Evolutionary conservation across 2,797 vertebrate species (phyloP), one percentile per base, ranked within the genome.

Genomic region (Phoebastria nigripes): DNA sequence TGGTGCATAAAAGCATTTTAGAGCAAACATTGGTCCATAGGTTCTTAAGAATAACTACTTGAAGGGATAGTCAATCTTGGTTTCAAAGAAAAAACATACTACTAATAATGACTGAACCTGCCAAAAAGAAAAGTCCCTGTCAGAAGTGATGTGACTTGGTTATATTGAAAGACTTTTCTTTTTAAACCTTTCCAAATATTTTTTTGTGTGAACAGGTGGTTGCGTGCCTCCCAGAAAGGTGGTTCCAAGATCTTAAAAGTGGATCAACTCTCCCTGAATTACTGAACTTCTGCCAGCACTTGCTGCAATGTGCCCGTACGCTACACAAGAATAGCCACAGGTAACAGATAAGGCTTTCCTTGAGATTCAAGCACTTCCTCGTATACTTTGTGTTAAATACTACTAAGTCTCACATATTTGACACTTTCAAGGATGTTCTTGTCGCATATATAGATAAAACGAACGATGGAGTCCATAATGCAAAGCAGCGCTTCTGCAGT

Each of bases 281-380:
- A 61, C 96, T 96, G 80, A 99, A 98, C 88, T 98, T 99, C 96
- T 98, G 98, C 95, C 98, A 98, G 94, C 97, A 99, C 90, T 94
- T 99, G 31, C 91, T 99, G 91, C 98, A 98, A 22, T 98, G 95
- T 46, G 98, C 98, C 62, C 96, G 65, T 74, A 89, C 5, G 1
- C 95, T 99, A 62, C 98, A 98, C 94, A 98, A 97, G 96, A 84
- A 83, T 31, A 96, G 96, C 73, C 70, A 47, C 69, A 96, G 97
- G 97, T 97, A 89, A 41, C 2, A 9, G 25, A 56, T 56, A 8
- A 61, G 26, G 11, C 52, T 46, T 79, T 47, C 28, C 29, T 52
- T 63, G 44, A 52, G 28, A 37, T 59, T 74, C 12, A 33, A 33
- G 16, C 39, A 8, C 37, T 58, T 80, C 51, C 44, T 41, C 3